A percentile compares a stretch with the other conserved stretches of the same genome.
Conservation (phyloP, 1,140 invertebrate species). For the Chelonus insularis region DNA sequence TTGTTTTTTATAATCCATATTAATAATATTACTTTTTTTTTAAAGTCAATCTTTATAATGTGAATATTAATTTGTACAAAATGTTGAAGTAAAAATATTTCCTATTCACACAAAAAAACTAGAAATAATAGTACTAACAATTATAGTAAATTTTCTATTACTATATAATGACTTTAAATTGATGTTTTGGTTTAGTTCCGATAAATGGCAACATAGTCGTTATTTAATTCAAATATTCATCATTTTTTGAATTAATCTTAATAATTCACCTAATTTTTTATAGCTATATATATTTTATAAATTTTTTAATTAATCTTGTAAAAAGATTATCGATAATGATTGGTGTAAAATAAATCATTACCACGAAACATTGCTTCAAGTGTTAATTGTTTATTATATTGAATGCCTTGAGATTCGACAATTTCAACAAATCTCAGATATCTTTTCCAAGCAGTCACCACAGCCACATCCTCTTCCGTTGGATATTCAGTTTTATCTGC, state of each 20-base stretch:
- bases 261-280: no score
- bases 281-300: no score
- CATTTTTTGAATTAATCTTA: background rate
- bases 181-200: background rate
- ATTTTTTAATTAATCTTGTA: background rate
- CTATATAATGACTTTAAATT: background rate
- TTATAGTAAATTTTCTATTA: no score
- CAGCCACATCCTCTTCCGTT: constrained; percentile 42
- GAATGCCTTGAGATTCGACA: constrained; percentile 40
- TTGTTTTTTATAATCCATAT: no score
- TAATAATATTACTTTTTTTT: no score
- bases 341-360: constrained; percentile 43
- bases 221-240: background rate
- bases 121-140: no score
- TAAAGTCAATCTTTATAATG: no score
- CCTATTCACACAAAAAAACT: background rate
- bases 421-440: constrained; percentile 43
- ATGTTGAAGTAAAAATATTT: no score
- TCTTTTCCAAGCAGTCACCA: constrained; percentile 47
- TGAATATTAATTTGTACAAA: no score
- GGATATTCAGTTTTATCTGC: constrained; percentile 35
- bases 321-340: background rate
- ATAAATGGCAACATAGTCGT: background rate
- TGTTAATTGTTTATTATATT: constrained; percentile 42
- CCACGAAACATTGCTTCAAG: constrained; percentile 52